phyloP scores from a whole-genome alignment of 2,888 invertebrate species.

The Ommatoiulus sabulosus region DNA sequence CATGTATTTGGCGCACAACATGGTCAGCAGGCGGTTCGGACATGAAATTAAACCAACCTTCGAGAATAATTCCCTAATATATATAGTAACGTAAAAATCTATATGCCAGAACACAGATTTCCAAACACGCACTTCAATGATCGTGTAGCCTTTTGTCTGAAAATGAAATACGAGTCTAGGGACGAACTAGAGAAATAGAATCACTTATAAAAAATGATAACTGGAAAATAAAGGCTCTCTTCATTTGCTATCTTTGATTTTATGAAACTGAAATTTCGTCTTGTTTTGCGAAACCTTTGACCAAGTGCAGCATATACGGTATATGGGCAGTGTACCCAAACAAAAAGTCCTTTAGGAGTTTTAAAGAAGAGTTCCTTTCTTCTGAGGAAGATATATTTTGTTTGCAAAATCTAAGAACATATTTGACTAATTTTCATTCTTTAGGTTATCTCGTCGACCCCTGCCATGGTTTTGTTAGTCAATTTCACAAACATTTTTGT shows the following conservation, averaged over 20 bases:
- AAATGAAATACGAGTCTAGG: neutral
- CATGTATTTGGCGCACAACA: constrained; percentile 2
- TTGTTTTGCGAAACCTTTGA: neutral
- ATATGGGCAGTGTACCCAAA: neutral
- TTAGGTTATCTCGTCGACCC: no score
- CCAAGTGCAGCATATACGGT: neutral
- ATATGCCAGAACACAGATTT: neutral
- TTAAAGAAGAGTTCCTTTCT: neutral
- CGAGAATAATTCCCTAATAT: neutral
- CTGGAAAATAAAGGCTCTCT: neutral
- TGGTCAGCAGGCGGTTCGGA: constrained; percentile 25
- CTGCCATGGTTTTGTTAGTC: no score
- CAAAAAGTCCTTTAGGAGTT: neutral
- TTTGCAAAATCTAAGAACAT: no score
- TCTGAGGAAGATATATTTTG: neutral
- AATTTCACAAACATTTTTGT: neutral
- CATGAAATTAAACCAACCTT: neutral
- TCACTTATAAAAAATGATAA: neutral
- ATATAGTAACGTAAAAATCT: neutral
- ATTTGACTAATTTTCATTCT: no score
- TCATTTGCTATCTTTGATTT: neutral
- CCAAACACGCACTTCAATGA: neutral
- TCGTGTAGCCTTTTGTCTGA: neutral
- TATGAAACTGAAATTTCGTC: no score
- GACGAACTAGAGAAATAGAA: constrained; percentile 31